Base-by-base conservation (phyloP, 2,888 invertebrate genomes). In the Hoplodrina blanda region DNA sequence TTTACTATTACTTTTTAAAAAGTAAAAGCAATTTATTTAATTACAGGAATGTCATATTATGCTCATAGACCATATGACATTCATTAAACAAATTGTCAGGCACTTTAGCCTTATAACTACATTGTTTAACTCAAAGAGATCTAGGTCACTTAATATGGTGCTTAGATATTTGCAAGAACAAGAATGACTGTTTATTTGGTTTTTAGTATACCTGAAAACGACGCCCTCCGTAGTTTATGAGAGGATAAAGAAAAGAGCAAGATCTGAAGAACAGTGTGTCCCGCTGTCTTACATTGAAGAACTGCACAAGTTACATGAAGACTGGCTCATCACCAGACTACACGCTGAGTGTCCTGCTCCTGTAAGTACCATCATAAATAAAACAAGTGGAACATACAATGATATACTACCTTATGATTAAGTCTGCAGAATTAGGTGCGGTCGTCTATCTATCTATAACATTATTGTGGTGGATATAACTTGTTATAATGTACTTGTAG, bases 211-310 rank as follows among this genome's bases (percentile, higher is more conserved):
- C 87, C 91, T 97, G 7, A 96, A 97, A 86, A 97, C 97, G 46
- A 96, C 96, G 0, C 97, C 97, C 1, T 96, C 97, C 78, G 92
- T 97, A 44, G 97, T 97, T 0, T 96, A 96, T 83, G 97, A 97
- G 73, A 94, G 99, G 85, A 98, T 99, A 86, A 97, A 96, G 85
- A 94, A 96, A 73, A 96, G 99, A 62, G 97, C 97, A 0, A 96
- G 99, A 8, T 97, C 97, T 25, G 99, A 99, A 91, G 99, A 99
- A 92, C 96, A 97, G 68, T 96, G 97, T 84, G 97, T 99, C 0
- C 97, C 98, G 0, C 90, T 99, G n/a, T 97, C 98, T 37, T 98
- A 98, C 91, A 95, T 99, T 49, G 96, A 97, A 83, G 97, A 98
- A 74, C 93, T 99, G 37, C 98, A 99, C 89, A 96, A 97, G 52